Conservation (phyloP, 30 jellyfish, hydroid and myxozoan genomes). For the Aurelia aurita region DNA sequence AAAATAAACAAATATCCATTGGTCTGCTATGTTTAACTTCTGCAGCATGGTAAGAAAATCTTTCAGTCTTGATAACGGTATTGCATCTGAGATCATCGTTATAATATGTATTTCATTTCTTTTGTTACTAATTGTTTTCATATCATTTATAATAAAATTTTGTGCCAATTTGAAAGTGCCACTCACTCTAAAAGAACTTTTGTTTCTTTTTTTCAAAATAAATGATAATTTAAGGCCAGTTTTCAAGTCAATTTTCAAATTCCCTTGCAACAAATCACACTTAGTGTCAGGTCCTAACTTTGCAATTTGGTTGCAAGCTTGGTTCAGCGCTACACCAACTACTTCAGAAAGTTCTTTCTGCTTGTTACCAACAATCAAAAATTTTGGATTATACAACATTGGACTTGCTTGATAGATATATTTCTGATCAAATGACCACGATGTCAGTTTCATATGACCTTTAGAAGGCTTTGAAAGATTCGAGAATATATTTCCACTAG, state of each 20-base stretch:
- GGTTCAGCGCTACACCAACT: neutral
- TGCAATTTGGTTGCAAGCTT: slow-evolving; percentile 10
- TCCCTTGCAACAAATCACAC: slow-evolving; percentile 54
- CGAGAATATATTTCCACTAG: neutral
- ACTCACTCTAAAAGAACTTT: neutral
- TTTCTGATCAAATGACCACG: slow-evolving; percentile 33
- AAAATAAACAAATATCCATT: slow-evolving; percentile 22
- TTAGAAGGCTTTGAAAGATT: neutral
- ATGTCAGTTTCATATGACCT: slow-evolving; percentile 10
- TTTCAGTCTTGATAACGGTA: slow-evolving; percentile 45
- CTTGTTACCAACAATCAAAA: neutral
- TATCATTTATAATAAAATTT: slow-evolving; percentile 8
- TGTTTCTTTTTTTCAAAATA: neutral
- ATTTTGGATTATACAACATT: neutral
- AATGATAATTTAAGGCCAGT: slow-evolving; percentile 36
- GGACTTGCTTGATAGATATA: slow-evolving; percentile 15
- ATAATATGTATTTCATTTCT: slow-evolving; percentile 36
- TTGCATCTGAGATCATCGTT: slow-evolving; percentile 55
- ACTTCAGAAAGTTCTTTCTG: neutral
- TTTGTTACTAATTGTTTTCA: neutral
- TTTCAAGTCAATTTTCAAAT: slow-evolving; percentile 12
- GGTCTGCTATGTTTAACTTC: neutral
- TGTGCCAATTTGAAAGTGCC: slow-evolving; percentile 18
- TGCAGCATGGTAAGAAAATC: slow-evolving; percentile 43
- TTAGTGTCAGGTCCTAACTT: neutral